Base-by-base conservation (phyloP, 2,113 vertebrate species). In the Peromyscus polionotus region DNA sequence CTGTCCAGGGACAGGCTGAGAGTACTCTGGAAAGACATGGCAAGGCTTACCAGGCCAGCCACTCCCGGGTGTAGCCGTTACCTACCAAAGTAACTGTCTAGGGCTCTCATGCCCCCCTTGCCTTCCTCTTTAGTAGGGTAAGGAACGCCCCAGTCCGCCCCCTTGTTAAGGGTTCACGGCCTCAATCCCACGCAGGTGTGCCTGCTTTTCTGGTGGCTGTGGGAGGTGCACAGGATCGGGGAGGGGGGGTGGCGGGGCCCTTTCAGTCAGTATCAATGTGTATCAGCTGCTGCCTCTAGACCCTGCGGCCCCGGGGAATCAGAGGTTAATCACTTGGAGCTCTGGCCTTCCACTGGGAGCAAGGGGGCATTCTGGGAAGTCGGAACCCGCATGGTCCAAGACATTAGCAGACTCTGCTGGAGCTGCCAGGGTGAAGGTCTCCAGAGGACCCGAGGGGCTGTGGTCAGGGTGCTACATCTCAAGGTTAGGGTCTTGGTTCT, bases 1-100 rank as follows among this genome's bases (percentile, higher is more conserved):
- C 20, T 94, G 48, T 98, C 98, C 7, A 96, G 85, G 31, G 97
- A 98, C 19, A 99, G 97, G 90, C 59, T 97, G 73, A 98, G 0
- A 0, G 93, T 36, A n/a, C 93, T 95, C 70, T 97, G 98, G 81
- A 97, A 95, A 14, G 98, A 87, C 98, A 98, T 98, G 68, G 76
- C 5, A 1, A 12, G 0, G 0, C 5, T 17, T 73, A n/a, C 45
- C 1, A 2, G 3, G 24, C 57, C 16, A 39, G 31, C 51, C 4
- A 19, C 91, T 51, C 93, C 51, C 72, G 0, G 48, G 7, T 54
- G 5, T 5, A 17, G 2, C 70, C 20, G 16, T 51, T 31, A 0
- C 65, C 13, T 3, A 0, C 22, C 86, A 12, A 61, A 2, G 31
- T 0, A 1, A 7, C 33, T 11, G 59, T 54, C 1, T 1, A 0